Percentiles rank a stretch among this genome's conserved stretches.
Evolutionary conservation across 2,888 invertebrate species (phyloP).

Genomic region (Drosophila pseudotalamancana): DNA sequence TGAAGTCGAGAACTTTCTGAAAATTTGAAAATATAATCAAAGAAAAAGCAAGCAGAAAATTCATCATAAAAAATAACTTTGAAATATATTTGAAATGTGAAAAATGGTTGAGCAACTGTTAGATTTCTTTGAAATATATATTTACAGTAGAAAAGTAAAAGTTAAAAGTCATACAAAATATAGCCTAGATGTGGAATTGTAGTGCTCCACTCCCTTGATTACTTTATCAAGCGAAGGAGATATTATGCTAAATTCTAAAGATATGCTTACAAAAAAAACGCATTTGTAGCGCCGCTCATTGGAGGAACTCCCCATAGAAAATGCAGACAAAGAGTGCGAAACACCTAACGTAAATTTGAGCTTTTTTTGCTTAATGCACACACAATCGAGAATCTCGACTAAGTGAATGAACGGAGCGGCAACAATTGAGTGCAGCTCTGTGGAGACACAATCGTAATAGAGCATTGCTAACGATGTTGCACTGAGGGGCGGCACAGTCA

Average conservation of each 20-base stretch:
- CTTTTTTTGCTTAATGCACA: slow-evolving; percentile 69
- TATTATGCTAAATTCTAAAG: neutral
- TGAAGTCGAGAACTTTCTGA: too few relatives aligned
- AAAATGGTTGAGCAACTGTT: too few relatives aligned
- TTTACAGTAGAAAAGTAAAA: too few relatives aligned
- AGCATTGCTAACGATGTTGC: slow-evolving; percentile 73
- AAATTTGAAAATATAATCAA: too few relatives aligned
- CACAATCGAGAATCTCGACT: slow-evolving; percentile 54
- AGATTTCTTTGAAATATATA: too few relatives aligned
- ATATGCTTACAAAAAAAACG: neutral
- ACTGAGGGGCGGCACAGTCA: slow-evolving; percentile 42
- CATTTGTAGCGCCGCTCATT: neutral
- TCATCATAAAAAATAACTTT: too few relatives aligned
- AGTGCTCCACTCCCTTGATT: too few relatives aligned
- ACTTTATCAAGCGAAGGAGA: too few relatives aligned
- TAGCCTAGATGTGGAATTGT: too few relatives aligned
- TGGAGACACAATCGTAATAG: slow-evolving; percentile 70
- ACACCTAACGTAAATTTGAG: slow-evolving; percentile 65
- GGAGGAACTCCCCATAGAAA: slow-evolving; percentile 1
- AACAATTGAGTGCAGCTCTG: slow-evolving; percentile 58
- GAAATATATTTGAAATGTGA: too few relatives aligned
- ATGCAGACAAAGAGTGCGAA: slow-evolving; percentile 10
- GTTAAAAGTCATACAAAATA: too few relatives aligned
- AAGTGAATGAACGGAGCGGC: slow-evolving; percentile 45
- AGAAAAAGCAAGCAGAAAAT: too few relatives aligned